Percentiles rank a stretch among this genome's conserved stretches.
phyloP scores from a whole-genome alignment of 2,888 invertebrate genomes.

The Drosophila nigritarsus region DNA sequence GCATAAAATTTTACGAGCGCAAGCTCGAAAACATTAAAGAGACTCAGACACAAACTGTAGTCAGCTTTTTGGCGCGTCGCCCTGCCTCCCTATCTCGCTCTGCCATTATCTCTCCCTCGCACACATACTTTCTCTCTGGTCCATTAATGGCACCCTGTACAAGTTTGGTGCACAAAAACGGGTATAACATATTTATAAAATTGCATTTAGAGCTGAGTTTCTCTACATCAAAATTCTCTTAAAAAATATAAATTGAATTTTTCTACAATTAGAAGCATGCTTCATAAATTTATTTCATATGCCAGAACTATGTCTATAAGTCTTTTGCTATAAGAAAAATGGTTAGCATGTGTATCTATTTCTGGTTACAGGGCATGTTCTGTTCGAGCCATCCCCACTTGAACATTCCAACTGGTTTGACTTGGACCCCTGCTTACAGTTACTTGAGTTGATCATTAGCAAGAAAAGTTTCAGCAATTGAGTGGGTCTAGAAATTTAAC shows the following conservation, averaged over 20 bases:
- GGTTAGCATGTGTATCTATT: neutral
- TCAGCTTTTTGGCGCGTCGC: constrained; percentile 71
- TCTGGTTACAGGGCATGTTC: constrained; percentile 12
- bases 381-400: neutral
- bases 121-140: constrained; percentile 11
- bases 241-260: neutral
- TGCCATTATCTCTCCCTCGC: constrained; percentile 2
- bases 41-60: constrained; percentile 70
- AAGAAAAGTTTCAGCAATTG: constrained; percentile 41
- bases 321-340: neutral
- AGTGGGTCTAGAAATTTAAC: constrained; percentile 16
- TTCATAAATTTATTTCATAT: neutral
- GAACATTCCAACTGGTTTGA: constrained; percentile 20
- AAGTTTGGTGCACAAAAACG: neutral
- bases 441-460: constrained; percentile 76
- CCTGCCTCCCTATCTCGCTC: constrained; percentile 20
- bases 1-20: constrained; percentile 84
- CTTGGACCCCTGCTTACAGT: constrained; percentile 44
- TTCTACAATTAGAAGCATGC: neutral
- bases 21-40: constrained; percentile 80
- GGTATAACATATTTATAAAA: neutral
- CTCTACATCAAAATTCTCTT: neutral
- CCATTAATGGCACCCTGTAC: constrained; percentile 33
- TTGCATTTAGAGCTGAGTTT: neutral
- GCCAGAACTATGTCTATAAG: neutral